Evolutionary conservation across 30 jellyfish, hydroid and myxozoan genomes (phyloP).

Genomic region (Chrysaora quinquecirrha): DNA sequence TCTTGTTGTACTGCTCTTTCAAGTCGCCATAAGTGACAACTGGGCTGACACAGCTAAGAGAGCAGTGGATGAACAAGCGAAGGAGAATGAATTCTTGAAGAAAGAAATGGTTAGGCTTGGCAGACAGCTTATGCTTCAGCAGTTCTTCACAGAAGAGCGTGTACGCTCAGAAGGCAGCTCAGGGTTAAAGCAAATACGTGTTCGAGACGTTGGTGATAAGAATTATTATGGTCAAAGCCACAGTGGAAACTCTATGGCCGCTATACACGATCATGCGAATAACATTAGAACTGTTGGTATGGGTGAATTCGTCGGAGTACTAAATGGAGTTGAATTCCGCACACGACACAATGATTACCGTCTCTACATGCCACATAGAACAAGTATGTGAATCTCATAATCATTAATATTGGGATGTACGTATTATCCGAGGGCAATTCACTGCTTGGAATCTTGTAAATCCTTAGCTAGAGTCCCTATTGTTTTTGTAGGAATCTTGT

Average conservation of each 20-base stretch:
- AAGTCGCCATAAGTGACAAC: too few relatives aligned
- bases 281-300: conserved; percentile 90
- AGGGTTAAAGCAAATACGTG: conserved; percentile 82
- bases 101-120: conserved; percentile 46
- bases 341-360: conserved; percentile 96
- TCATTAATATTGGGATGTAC: too few relatives aligned
- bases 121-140: conserved; percentile 91
- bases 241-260: conserved; percentile 80
- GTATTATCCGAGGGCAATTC: neutral
- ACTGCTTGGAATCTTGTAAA: too few relatives aligned
- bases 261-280: conserved; percentile 96
- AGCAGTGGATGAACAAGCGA: conserved; percentile 51
- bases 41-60: neutral
- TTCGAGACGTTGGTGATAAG: conserved; percentile 63
- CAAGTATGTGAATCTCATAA: neutral
- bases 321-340: conserved; percentile 96
- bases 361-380: conserved; percentile 65
- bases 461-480: too few relatives aligned
- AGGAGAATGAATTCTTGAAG: conserved; percentile 32
- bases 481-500: too few relatives aligned
- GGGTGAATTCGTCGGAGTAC: conserved; percentile 95
- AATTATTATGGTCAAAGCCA: conserved; percentile 75
- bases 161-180: conserved; percentile 90
- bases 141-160: conserved; percentile 83
- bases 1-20: too few relatives aligned